Conservation (phyloP, 2,888 invertebrate species). For the Heliconius cydno region DNA sequence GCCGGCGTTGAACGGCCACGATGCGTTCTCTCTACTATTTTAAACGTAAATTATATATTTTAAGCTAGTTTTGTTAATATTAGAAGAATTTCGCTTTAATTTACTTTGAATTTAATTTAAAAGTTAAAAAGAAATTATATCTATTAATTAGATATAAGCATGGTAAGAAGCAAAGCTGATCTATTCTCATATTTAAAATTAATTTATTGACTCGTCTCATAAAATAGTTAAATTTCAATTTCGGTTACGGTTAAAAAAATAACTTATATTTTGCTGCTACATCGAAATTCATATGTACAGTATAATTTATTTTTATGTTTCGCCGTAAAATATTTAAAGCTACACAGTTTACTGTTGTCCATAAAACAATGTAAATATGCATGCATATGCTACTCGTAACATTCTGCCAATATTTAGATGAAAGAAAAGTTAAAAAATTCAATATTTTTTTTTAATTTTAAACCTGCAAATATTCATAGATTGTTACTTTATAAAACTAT, state of each 20-base stretch:
- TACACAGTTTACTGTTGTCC: conserved; percentile 67
- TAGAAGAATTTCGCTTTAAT: background rate
- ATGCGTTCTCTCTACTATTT: conserved; percentile 37
- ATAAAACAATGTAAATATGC: conserved; percentile 59
- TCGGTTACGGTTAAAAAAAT: background rate
- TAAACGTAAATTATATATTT: background rate
- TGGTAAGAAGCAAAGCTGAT: background rate
- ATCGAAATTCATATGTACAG: conserved; percentile 44
- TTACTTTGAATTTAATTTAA: background rate
- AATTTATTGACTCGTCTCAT: background rate
- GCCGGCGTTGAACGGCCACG: conserved; percentile 47
- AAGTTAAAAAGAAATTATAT: background rate
- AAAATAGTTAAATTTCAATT: background rate
- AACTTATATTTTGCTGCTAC: conserved; percentile 7
- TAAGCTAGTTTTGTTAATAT: background rate
- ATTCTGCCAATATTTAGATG: conserved; percentile 13
- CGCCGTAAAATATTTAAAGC: conserved; percentile 72
- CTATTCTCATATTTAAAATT: background rate
- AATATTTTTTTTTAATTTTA: too few species aligned
- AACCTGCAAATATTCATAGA: too few species aligned
- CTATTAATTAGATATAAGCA: background rate
- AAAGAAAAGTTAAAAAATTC: background rate
- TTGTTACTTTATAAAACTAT: too few species aligned
- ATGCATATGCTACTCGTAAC: conserved; percentile 38
- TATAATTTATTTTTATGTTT: conserved; percentile 64